A percentile compares a stretch with the other conserved stretches of the same genome.
These are phyloP conservation scores for Nothobranchius furzeri DNA, from an alignment of 2,113 vertebrate genomes.

Conservation along the genomic window DNA sequence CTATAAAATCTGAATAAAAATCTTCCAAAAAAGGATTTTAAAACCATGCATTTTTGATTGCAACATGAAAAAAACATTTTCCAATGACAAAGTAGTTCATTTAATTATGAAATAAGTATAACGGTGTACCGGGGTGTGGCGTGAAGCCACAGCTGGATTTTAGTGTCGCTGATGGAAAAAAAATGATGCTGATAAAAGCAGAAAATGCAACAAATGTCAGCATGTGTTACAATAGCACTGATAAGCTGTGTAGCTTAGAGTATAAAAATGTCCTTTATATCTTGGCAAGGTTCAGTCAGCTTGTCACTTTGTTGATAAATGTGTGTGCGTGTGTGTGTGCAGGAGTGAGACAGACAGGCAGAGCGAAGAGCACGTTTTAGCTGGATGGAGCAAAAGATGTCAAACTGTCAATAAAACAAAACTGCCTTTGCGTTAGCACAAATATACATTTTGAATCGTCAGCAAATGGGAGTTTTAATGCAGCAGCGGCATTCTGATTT, in stretches of 20 bases:
- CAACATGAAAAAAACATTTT: not conserved
- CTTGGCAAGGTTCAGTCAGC: conserved; percentile 24
- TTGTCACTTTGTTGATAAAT: conserved; percentile 31
- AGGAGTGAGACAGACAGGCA: conserved; percentile 6
- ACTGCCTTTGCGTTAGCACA: conserved; percentile 28
- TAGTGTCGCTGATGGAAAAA: not conserved
- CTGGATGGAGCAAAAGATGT: conserved; percentile 54
- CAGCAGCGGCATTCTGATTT: conserved; percentile 30
- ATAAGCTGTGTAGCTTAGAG: conserved; percentile 20
- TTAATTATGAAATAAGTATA: not conserved
- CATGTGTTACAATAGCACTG: conserved; percentile 1
- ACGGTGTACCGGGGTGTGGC: not conserved
- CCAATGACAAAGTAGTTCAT: not conserved
- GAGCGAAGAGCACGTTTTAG: conserved; percentile 25
- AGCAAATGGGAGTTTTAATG: conserved; percentile 39
- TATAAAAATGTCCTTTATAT: conserved; percentile 19
- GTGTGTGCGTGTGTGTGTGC: conserved; percentile 1
- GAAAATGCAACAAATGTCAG: conserved; percentile 12
- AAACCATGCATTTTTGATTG: not conserved
- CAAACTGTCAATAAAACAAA: conserved; percentile 47
- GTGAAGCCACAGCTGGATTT: not conserved
- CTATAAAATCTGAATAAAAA: not conserved
- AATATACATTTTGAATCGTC: conserved; percentile 45
- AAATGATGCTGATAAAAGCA: conserved; percentile 16
- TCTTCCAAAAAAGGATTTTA: not conserved